These are phyloP conservation scores for Phasia obesa DNA, from an alignment of 2,888 invertebrate genomes.

Conservation along the genomic window DNA sequence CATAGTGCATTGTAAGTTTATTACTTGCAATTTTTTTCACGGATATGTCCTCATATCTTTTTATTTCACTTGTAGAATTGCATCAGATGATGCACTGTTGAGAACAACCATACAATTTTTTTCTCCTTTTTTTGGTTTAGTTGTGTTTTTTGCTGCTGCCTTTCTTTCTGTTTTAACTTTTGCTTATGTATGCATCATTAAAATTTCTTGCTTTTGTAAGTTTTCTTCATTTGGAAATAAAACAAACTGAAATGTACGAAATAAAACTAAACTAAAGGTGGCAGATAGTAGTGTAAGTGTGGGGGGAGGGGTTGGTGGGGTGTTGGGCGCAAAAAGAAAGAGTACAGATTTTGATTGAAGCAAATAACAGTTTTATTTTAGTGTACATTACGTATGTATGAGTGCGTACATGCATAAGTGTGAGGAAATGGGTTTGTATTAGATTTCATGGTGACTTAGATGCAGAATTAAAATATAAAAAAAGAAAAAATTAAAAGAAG, in stretches of 20 bases:
- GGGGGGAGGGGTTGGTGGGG: too few species aligned
- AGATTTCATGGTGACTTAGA: conserved; percentile 52
- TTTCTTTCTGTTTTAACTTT: conserved; percentile 64
- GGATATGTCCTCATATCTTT: conserved; percentile 34
- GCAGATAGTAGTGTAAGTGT: conserved; percentile 11
- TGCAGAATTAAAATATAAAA: conserved; percentile 15
- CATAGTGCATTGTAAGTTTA: conserved; percentile 55
- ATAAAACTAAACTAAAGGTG: conserved; percentile 60
- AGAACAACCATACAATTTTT: conserved; percentile 75
- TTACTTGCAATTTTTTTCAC: conserved; percentile 30
- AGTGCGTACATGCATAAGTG: conserved; percentile 36
- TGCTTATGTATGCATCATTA: conserved; percentile 79
- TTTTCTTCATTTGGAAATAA: conserved; percentile 60
- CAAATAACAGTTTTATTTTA: conserved; percentile 29
- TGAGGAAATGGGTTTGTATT: conserved; percentile 55
- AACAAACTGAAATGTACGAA: conserved; percentile 49
- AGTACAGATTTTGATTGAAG: conserved; percentile 54
- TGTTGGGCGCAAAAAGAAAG: conserved; percentile 32
- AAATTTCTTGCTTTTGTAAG: conserved; percentile 76
- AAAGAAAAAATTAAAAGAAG: conserved; percentile 58
- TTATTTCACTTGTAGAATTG: conserved; percentile 47
- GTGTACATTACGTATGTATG: not conserved
- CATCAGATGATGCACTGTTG: conserved; percentile 74
- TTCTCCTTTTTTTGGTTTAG: conserved; percentile 69
- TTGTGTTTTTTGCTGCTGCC: conserved; percentile 76